These are phyloP conservation scores for Ophthalmolycus amberensis DNA, from an alignment of 2,113 vertebrate genomes.

Conservation along the genomic window DNA sequence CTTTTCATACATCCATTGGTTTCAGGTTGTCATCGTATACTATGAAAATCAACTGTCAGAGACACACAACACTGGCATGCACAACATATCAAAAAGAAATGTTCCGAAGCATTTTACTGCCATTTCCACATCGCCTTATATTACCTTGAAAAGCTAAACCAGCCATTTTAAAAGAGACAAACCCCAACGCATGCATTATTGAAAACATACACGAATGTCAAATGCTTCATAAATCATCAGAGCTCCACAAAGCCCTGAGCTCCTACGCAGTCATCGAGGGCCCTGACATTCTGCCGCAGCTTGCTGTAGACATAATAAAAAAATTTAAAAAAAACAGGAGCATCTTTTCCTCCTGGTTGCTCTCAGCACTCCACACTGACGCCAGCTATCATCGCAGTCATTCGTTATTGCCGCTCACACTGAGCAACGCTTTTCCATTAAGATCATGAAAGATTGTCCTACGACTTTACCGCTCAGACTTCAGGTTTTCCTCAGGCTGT, in stretches of 20 bases:
- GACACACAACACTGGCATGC: neutral
- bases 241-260: constrained; percentile 5
- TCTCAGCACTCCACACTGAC: constrained; percentile 12
- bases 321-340: neutral
- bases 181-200: neutral
- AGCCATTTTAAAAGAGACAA: neutral
- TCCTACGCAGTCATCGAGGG: constrained; percentile 24
- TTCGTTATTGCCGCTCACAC: constrained; percentile 4
- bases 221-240: neutral
- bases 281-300: constrained; percentile 14
- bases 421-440: constrained; percentile 39
- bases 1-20: neutral
- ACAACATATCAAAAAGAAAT: neutral
- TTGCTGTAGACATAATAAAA: constrained; percentile 17
- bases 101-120: neutral
- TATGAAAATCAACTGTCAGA: neutral
- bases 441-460: constrained; percentile 45
- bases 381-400: constrained; percentile 5
- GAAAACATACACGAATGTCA: neutral
- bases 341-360: constrained; percentile 14
- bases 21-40: neutral
- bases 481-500: constrained; percentile 19
- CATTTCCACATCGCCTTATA: neutral
- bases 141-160: neutral
- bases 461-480: constrained; percentile 6